Evolutionary conservation across 1,140 invertebrate species (phyloP).

Genomic region (Ceratina australensis): DNA sequence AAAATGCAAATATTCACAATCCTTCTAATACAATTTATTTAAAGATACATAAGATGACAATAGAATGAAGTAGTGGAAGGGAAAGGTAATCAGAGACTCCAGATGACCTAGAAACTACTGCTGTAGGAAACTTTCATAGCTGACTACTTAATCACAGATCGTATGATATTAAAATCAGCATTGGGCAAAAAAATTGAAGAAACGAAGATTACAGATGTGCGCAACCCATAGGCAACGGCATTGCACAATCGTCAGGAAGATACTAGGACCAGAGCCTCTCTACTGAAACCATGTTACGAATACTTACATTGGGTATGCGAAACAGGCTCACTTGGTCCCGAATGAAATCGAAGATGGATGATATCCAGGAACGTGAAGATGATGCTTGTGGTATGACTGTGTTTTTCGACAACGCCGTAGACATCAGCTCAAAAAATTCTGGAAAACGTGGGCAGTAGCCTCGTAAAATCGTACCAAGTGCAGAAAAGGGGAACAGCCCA

Average conservation of each 20-base stretch:
- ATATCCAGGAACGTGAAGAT: conserved; percentile 78
- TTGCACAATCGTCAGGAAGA: neutral
- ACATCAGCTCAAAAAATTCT: conserved; percentile 78
- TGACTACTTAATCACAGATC: neutral
- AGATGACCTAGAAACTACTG: neutral
- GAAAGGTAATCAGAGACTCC: neutral
- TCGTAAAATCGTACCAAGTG: conserved; percentile 53
- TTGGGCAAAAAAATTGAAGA: neutral
- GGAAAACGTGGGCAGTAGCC: conserved; percentile 70
- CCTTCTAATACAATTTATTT: neutral
- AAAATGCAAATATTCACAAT: neutral
- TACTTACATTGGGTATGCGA: conserved; percentile 76
- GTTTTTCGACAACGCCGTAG: conserved; percentile 76
- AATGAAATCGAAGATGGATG: conserved; percentile 77
- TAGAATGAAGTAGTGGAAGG: neutral
- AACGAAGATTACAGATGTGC: neutral
- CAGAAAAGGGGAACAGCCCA: conserved; percentile 38
- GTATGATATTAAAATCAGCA: neutral
- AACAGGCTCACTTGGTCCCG: conserved; percentile 78
- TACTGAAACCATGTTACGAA: conserved; percentile 45
- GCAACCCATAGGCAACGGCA: neutral
- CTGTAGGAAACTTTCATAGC: neutral
- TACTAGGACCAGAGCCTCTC: conserved; percentile 34
- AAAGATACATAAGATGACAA: neutral
- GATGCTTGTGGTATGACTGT: conserved; percentile 75